Conservation (phyloP, 1,140 invertebrate genomes). For the Philopotamus ludificatus region DNA sequence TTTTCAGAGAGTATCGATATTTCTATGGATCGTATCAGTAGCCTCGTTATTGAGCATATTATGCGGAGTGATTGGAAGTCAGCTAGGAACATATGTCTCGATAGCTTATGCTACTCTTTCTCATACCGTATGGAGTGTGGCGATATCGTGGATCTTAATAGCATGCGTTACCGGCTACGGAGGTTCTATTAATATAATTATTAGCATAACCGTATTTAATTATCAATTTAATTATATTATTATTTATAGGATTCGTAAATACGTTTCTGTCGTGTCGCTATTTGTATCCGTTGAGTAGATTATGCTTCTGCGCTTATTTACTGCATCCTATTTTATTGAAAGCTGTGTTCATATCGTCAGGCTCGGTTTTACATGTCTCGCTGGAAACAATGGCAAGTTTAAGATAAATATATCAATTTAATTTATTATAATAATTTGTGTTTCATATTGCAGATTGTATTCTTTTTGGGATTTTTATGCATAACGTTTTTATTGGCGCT, state of each 20-base stretch:
- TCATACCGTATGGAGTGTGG: slow-evolving; percentile 54
- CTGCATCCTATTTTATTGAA: slow-evolving; percentile 35
- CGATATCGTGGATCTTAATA: slow-evolving; percentile 56
- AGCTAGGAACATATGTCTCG: slow-evolving; percentile 46
- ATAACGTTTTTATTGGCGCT: slow-evolving; percentile 27
- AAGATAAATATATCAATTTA: not conserved
- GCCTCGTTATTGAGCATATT: slow-evolving; percentile 45
- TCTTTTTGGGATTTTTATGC: slow-evolving; percentile 32
- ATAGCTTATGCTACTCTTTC: slow-evolving; percentile 57
- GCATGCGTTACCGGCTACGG: slow-evolving; percentile 55
- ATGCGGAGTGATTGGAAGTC: slow-evolving; percentile 47
- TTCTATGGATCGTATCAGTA: slow-evolving; percentile 45
- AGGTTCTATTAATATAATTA: slow-evolving; percentile 39
- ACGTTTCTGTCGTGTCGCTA: slow-evolving; percentile 29
- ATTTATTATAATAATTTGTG: not conserved
- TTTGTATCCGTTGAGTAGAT: slow-evolving; percentile 36
- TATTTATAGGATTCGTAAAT: slow-evolving; percentile 27
- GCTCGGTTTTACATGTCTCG: slow-evolving; percentile 28
- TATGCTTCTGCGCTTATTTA: slow-evolving; percentile 35
- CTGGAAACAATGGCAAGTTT: slow-evolving; percentile 28
- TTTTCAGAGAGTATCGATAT: slow-evolving; percentile 32
- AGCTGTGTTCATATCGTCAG: slow-evolving; percentile 30
- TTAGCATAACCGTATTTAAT: not conserved
- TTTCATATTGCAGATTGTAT: slow-evolving; percentile 25
- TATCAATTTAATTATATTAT: not conserved